Base-by-base conservation (phyloP, 92 coral and sea anemone genomes). In the Umimayanthus kanabou region DNA sequence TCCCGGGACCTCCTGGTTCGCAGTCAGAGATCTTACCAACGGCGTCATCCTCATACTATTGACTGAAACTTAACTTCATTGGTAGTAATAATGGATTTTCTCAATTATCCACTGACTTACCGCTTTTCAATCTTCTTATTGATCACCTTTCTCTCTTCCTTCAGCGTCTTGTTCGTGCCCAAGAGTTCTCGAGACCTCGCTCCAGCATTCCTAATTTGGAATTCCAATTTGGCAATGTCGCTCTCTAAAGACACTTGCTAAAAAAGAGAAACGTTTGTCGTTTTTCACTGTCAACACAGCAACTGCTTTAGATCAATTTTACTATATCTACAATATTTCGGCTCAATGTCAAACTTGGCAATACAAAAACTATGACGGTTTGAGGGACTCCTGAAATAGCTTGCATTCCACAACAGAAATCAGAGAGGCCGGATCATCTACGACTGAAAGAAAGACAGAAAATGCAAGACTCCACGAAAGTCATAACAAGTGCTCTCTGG, bases 191-290 rank as follows among this genome's bases (percentile, higher is more conserved):
- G 90, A 3, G 82, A 80, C 64, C 92, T 77, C 4, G 88, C 65
- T 29, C 85, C 85, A 16, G 90, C 90, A 65, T 86, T 94, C 72
- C 84, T 91, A 18, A 91, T 88, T 40, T 94, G 90, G 45, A 85
- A 92, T 39, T 91, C 92, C 70, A 96, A 61, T 85, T 95, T 92
- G 18, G 92, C 43, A 33, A 95, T 93, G 2, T 94, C 96, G 70
- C 92, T 91, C 72, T 95, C 91, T 39, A 93, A 90, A 6, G 93
- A 87, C 49, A 88, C 88, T 91, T 93, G 91, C 99, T 96, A 72
- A 15, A 80, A 49, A 45, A 28, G 65, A 13, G 40, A 65, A 76
- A 80, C 7, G 55, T 14, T 5, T 39, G 18, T 74, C 50, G 20
- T 14, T 74, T 74, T 39, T 39, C 9, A 18, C 0, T 5, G 11